A percentile compares a stretch with the other conserved stretches of the same genome.
These are phyloP conservation scores for Caenorhabditis sp. DNA, from an alignment of 2,888 invertebrate species.

Conservation along the genomic window DNA sequence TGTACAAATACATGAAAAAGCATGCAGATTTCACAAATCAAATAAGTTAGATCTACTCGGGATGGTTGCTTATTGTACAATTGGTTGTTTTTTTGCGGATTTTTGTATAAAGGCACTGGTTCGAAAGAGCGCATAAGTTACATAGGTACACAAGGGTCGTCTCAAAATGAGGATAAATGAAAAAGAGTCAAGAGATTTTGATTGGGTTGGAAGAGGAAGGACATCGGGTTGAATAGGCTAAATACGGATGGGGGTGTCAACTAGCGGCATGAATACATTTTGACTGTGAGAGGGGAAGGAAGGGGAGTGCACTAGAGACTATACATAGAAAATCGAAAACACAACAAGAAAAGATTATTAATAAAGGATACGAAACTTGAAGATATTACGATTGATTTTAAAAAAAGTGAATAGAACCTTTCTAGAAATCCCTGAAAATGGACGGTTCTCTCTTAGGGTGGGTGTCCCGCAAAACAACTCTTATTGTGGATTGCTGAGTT, in stretches of 20 bases:
- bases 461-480: background rate
- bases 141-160: constrained; percentile 52
- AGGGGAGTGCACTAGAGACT: constrained; percentile 36
- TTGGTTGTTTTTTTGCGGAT: constrained; percentile 9
- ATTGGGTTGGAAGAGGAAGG: constrained; percentile 39
- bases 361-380: constrained; percentile 15
- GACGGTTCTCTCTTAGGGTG: constrained; percentile 43
- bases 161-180: constrained; percentile 15
- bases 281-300: constrained; percentile 1
- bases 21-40: constrained; percentile 65
- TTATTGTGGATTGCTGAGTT: constrained; percentile 72
- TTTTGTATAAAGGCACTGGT: constrained; percentile 38
- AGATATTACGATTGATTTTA: constrained; percentile 26
- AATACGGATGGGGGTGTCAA: constrained; percentile 35
- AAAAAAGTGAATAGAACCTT: constrained; percentile 42
- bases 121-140: constrained; percentile 54
- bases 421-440: constrained; percentile 61
- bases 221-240: constrained; percentile 45
- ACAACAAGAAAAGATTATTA: constrained; percentile 56
- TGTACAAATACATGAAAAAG: constrained; percentile 53
- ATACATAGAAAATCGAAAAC: constrained; percentile 54
- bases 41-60: constrained; percentile 62
- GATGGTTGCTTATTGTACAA: constrained; percentile 51
- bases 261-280: constrained; percentile 59
- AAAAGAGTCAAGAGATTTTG: constrained; percentile 34